phyloP scores from a whole-genome alignment of 2,888 invertebrate genomes.

The Thymelicus sylvestris region DNA sequence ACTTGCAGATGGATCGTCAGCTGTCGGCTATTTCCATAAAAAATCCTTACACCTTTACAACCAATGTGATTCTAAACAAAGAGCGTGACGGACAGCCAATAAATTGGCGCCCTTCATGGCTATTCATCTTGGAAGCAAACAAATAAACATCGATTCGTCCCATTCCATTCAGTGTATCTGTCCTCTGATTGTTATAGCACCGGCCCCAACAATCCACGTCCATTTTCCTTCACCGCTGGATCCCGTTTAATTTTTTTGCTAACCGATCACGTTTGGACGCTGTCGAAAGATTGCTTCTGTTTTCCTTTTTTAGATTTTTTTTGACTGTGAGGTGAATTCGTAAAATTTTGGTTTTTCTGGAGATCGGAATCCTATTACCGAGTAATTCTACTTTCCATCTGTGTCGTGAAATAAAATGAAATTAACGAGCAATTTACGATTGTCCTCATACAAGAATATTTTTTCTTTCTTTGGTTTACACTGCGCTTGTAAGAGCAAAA shows the following conservation, averaged over 20 bases:
- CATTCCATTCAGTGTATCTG: constrained; percentile 10
- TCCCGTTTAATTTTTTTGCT: constrained; percentile 15
- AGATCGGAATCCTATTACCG: too few species aligned
- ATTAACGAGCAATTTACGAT: too few species aligned
- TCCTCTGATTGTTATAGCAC: constrained; percentile 6
- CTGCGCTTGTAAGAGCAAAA: too few species aligned
- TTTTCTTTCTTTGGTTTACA: too few species aligned
- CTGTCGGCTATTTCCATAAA: too few species aligned
- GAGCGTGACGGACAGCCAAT: not conserved
- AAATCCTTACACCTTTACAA: too few species aligned
- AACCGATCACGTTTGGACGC: constrained; percentile 10
- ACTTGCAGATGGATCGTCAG: too few species aligned
- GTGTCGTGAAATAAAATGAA: too few species aligned
- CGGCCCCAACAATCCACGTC: constrained; percentile 1
- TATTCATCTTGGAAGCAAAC: not conserved
- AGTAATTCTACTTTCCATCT: too few species aligned
- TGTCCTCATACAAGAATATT: too few species aligned
- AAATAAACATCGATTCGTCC: constrained; percentile 3
- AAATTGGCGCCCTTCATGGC: not conserved
- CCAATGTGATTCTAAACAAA: too few species aligned
- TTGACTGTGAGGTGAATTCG: not conserved
- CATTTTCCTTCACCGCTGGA: constrained; percentile 14
- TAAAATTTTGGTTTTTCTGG: not conserved
- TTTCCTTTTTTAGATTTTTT: not conserved
- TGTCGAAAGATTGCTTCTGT: not conserved